These are phyloP conservation scores for Dermolepida albohirtum DNA, from an alignment of 2,888 invertebrate species.

Conservation along the genomic window DNA sequence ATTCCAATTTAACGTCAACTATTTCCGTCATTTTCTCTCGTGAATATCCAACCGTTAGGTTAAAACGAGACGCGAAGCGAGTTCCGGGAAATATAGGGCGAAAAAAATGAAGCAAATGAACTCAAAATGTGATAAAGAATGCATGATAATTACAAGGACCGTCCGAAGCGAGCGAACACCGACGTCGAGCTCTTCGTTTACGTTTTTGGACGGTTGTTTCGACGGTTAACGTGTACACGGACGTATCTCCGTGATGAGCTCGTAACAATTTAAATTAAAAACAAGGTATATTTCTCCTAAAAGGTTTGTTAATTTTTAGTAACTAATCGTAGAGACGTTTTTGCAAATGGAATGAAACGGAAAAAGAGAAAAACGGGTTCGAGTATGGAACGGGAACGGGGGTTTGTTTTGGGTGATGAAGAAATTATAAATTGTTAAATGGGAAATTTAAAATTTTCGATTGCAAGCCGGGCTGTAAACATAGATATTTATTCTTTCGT, in stretches of 20 bases:
- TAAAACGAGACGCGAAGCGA: background rate
- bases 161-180: conserved; percentile 31
- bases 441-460: conserved; percentile 18
- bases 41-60: background rate
- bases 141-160: conserved; percentile 59
- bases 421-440: background rate
- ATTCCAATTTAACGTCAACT: background rate
- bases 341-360: background rate
- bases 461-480: background rate
- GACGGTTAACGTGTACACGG: conserved; percentile 50
- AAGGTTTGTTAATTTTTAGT: conserved; percentile 54
- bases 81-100: conserved; percentile 28
- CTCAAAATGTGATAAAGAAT: conserved; percentile 62
- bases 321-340: conserved; percentile 43
- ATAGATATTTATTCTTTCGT: background rate
- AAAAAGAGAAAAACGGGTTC: conserved; percentile 14
- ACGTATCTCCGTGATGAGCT: conserved; percentile 53
- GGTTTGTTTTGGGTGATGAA: conserved; percentile 18
- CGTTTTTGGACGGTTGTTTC: conserved; percentile 40
- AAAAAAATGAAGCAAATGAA: conserved; percentile 52
- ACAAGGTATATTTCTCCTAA: conserved; percentile 58
- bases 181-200: conserved; percentile 1
- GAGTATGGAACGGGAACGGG: background rate
- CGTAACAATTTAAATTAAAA: conserved; percentile 58
- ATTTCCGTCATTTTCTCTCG: conserved; percentile 12